Conservation (phyloP, 2,888 invertebrate species). For the Oconnorella tubifera region DNA sequence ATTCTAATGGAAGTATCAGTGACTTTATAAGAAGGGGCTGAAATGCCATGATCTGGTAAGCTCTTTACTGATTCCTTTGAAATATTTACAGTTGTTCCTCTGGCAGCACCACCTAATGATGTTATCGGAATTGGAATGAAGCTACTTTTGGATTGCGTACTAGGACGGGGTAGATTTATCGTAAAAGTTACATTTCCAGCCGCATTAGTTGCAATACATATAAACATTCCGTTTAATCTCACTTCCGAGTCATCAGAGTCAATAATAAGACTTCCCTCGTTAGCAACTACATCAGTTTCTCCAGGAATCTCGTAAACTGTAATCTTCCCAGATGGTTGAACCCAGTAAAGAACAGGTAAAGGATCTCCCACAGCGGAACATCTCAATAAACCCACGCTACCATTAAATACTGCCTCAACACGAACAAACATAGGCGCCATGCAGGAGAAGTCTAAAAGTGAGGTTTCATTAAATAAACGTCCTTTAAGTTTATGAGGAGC, state of each 20-base stretch:
- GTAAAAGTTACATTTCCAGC: slow-evolving; percentile 54
- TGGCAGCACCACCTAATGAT: neutral
- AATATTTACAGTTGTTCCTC: too few species aligned
- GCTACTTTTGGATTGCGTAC: too few species aligned
- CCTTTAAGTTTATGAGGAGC: slow-evolving; percentile 42
- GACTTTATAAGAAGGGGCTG: too few species aligned
- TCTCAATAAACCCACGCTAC: slow-evolving; percentile 42
- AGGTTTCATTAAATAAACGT: slow-evolving; percentile 44
- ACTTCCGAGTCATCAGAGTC: neutral
- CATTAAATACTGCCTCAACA: slow-evolving; percentile 48
- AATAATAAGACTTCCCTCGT: slow-evolving; percentile 15
- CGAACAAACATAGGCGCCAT: slow-evolving; percentile 50
- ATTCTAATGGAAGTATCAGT: neutral
- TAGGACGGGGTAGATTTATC: slow-evolving; percentile 41
- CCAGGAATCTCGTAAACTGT: slow-evolving; percentile 40
- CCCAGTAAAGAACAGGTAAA: slow-evolving; percentile 51
- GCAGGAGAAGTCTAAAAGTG: slow-evolving; percentile 46
- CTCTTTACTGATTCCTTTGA: too few species aligned
- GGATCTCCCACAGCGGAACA: slow-evolving; percentile 53
- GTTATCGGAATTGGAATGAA: too few species aligned
- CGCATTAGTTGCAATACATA: slow-evolving; percentile 52
- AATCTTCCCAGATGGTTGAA: slow-evolving; percentile 47
- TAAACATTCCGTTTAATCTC: slow-evolving; percentile 41
- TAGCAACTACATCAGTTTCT: slow-evolving; percentile 4
- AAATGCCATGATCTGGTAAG: too few species aligned